Evolutionary conservation across 2,888 invertebrate genomes (phyloP).

Genomic region (Furcula furcula): DNA sequence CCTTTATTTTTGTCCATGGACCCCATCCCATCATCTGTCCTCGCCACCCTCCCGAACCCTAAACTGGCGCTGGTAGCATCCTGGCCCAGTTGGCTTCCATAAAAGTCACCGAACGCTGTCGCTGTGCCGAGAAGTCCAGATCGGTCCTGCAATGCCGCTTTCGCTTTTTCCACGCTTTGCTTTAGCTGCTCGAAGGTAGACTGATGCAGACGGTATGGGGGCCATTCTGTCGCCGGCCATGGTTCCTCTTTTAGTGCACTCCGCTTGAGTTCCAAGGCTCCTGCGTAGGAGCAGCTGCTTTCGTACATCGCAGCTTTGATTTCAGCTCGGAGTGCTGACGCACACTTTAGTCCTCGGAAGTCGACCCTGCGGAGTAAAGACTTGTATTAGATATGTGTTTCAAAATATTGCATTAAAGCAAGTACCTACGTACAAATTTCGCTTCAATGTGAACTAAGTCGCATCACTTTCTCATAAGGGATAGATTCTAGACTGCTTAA

Average conservation of each 20-base stretch:
- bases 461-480: no score
- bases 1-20: conserved; percentile 69
- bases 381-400: no score
- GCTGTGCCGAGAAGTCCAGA: conserved; percentile 86
- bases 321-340: conserved; percentile 61
- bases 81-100: conserved; percentile 77
- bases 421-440: no score
- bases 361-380: conserved; percentile 64
- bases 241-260: conserved; percentile 81
- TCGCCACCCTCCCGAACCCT: conserved; percentile 59
- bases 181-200: conserved; percentile 95
- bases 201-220: conserved; percentile 90
- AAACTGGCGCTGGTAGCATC: conserved; percentile 57
- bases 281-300: conserved; percentile 96
- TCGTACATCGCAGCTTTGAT: conserved; percentile 90
- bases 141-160: conserved; percentile 89
- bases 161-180: conserved; percentile 95
- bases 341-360: conserved; percentile 68
- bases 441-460: no score
- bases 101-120: conserved; percentile 87
- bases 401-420: no score
- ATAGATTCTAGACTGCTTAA: no score
- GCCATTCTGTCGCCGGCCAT: conserved; percentile 86
- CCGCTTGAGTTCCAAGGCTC: conserved; percentile 89
- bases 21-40: conserved; percentile 70